Evolutionary conservation across 2,888 invertebrate genomes (phyloP).

Genomic region (Thereva unica): DNA sequence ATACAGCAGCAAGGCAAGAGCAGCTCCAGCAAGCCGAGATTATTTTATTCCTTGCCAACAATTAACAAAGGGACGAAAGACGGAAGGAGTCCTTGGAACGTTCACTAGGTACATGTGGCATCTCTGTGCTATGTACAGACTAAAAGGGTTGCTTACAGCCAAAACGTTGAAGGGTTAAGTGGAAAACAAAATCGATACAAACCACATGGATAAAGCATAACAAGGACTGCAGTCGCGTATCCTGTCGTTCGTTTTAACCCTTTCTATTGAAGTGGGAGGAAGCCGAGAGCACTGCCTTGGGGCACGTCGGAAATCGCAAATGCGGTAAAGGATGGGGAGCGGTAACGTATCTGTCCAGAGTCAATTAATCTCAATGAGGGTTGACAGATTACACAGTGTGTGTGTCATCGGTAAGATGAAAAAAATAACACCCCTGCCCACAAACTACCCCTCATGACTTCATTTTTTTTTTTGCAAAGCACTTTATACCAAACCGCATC

Average conservation of each 20-base stretch:
- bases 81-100: too few relatives aligned
- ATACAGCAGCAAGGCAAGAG: too few relatives aligned
- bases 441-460: slow-evolving; percentile 4
- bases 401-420: slow-evolving; percentile 12
- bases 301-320: neutral
- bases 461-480: slow-evolving; percentile 33
- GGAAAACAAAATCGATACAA: slow-evolving; percentile 29
- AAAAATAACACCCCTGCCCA: slow-evolving; percentile 12
- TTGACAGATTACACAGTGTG: slow-evolving; percentile 18
- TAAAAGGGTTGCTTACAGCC: too few relatives aligned
- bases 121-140: too few relatives aligned
- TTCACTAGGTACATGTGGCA: too few relatives aligned
- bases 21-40: too few relatives aligned
- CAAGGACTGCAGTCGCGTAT: neutral
- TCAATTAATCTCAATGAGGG: slow-evolving; percentile 36
- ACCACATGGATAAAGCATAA: slow-evolving; percentile 13
- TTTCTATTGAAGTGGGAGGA: slow-evolving; percentile 19
- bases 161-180: slow-evolving; percentile 22
- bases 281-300: neutral
- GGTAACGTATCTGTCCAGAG: slow-evolving; percentile 32
- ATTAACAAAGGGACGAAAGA: too few relatives aligned
- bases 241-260: neutral
- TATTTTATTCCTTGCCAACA: too few relatives aligned
- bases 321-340: slow-evolving; percentile 8
- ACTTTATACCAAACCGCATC: slow-evolving; percentile 36